phyloP scores from a whole-genome alignment of 1,140 invertebrate species.

The Camponotus pennsylvanicus region DNA sequence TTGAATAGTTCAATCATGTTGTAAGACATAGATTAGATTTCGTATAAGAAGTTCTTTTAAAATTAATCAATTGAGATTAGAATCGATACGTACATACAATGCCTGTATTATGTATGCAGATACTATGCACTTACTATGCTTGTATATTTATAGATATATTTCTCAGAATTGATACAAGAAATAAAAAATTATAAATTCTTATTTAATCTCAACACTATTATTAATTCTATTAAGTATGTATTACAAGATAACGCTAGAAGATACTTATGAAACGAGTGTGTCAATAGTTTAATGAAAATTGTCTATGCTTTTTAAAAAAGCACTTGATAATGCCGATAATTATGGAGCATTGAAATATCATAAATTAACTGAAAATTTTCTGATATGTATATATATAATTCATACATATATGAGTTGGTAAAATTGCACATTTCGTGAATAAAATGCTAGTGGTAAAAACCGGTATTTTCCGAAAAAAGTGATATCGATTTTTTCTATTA shows the following conservation, averaged over 20 bases:
- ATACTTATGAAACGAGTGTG: neutral
- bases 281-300: neutral
- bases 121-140: neutral
- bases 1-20: neutral
- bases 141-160: neutral
- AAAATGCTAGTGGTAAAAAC: too few species aligned
- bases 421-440: too few species aligned
- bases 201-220: neutral
- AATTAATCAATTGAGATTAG: too few species aligned
- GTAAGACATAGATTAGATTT: neutral
- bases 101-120: neutral
- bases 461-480: too few species aligned
- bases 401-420: too few species aligned
- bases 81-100: too few species aligned
- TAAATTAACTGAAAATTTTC: neutral
- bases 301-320: neutral
- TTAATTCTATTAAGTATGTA: neutral
- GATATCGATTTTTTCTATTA: too few species aligned
- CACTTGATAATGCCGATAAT: neutral
- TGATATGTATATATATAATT: too few species aligned
- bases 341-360: neutral
- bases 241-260: neutral
- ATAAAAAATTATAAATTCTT: neutral
- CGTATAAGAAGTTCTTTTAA: neutral
- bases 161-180: neutral